A percentile compares a stretch with the other conserved stretches of the same genome.
phyloP scores from a whole-genome alignment of 2,113 vertebrate species.

The Benitochromis conjunctus region DNA sequence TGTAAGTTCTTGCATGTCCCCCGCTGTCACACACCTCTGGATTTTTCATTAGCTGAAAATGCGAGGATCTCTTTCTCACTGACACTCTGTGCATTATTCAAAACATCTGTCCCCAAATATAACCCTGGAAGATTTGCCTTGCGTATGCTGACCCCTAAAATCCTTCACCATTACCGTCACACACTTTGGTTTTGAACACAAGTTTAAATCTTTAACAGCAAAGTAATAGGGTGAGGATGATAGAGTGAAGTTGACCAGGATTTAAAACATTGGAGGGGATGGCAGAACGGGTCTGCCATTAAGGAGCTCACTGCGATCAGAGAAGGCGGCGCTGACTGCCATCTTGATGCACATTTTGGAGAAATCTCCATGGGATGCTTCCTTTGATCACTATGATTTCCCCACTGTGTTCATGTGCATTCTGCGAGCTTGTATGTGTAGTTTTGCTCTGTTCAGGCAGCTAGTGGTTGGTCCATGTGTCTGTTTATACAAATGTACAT shows the following conservation, averaged over 20 bases:
- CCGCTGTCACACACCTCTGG: neutral
- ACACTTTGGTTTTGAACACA: neutral
- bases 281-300: conserved; percentile 24
- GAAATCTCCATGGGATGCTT: conserved; percentile 16
- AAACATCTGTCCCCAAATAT: conserved; percentile 6
- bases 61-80: neutral
- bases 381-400: conserved; percentile 62
- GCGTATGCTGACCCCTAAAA: neutral
- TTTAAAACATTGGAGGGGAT: neutral
- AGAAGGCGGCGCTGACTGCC: conserved; percentile 17
- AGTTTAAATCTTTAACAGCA: conserved; percentile 36
- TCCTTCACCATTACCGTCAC: neutral
- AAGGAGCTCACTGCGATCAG: conserved; percentile 9
- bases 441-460: neutral
- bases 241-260: neutral
- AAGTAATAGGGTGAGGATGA: neutral
- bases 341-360: conserved; percentile 26
- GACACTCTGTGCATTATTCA: conserved; percentile 35
- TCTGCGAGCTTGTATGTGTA: neutral
- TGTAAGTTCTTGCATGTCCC: neutral
- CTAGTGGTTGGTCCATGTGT: conserved; percentile 7
- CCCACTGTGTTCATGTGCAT: neutral
- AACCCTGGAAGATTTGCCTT: conserved; percentile 3
- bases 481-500: conserved; percentile 27
- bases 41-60: conserved; percentile 27